A percentile compares a stretch with the other conserved stretches of the same genome.
phyloP scores from a whole-genome alignment of 2,888 invertebrate species.

The Schizaphis graminum region DNA sequence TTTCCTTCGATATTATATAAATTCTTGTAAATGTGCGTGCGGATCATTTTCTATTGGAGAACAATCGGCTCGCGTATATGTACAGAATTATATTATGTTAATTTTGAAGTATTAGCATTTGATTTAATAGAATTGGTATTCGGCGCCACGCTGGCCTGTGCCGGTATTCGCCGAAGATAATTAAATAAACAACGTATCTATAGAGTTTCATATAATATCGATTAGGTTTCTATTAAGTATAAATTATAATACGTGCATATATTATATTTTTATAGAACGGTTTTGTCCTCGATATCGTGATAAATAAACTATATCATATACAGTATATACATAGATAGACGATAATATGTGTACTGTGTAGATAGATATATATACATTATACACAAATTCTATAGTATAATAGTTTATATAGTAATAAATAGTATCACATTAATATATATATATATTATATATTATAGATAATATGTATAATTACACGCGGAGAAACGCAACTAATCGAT shows the following conservation, averaged over 20 bases:
- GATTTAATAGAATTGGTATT: constrained; percentile 31
- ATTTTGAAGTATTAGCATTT: neutral
- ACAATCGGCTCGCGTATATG: neutral
- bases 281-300: neutral
- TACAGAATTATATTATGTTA: neutral
- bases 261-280: neutral
- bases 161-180: neutral
- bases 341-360: neutral
- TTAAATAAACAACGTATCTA: constrained; percentile 31
- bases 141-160: neutral
- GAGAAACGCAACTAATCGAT: neutral
- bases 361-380: neutral
- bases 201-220: neutral
- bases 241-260: neutral
- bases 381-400: neutral
- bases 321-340: neutral
- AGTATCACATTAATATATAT: neutral
- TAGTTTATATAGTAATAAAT: neutral
- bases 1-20: neutral
- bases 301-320: neutral
- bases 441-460: neutral
- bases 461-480: neutral
- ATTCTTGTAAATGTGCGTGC: neutral
- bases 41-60: neutral
- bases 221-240: neutral